A percentile compares a stretch with the other conserved stretches of the same genome.
phyloP scores from a whole-genome alignment of 1,140 invertebrate species.

The Papilio glaucus region DNA sequence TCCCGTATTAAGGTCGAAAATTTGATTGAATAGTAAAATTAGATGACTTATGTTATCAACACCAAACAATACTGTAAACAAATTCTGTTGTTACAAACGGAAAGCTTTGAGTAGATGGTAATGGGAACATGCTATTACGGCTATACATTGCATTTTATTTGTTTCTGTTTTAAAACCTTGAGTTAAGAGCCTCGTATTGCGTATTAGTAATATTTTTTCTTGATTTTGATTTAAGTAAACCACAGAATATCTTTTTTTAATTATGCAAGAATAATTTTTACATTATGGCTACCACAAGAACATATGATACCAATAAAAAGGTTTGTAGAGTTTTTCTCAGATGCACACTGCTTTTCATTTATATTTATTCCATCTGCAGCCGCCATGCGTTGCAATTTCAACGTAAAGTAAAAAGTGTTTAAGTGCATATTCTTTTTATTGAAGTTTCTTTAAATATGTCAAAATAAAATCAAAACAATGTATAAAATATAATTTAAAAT shows the following conservation, averaged over 20 bases:
- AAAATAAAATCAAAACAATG: too few relatives aligned
- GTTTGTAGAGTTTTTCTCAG: too few relatives aligned
- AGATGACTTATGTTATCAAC: not conserved
- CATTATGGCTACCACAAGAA: too few relatives aligned
- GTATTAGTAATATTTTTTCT: not conserved
- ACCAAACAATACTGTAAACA: not conserved
- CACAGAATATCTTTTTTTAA: not conserved
- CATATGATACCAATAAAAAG: too few relatives aligned
- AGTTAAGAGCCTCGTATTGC: not conserved
- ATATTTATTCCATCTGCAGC: too few relatives aligned
- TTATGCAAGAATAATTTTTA: too few relatives aligned
- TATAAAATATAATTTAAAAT: too few relatives aligned
- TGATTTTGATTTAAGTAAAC: not conserved
- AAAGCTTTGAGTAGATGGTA: not conserved
- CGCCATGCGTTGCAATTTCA: too few relatives aligned
- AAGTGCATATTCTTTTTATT: too few relatives aligned
- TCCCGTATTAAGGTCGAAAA: constrained; percentile 13
- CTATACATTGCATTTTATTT: not conserved
- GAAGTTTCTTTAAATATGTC: too few relatives aligned
- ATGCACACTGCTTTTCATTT: too few relatives aligned
- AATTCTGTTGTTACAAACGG: not conserved
- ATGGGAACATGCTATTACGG: not conserved
- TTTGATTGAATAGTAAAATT: constrained; percentile 1
- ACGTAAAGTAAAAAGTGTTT: too few relatives aligned
- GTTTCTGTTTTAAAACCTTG: not conserved